Evolutionary conservation across 1,140 invertebrate species (phyloP), one percentile per base, ranked within the genome.

Genomic region (Conus betulinus): DNA sequence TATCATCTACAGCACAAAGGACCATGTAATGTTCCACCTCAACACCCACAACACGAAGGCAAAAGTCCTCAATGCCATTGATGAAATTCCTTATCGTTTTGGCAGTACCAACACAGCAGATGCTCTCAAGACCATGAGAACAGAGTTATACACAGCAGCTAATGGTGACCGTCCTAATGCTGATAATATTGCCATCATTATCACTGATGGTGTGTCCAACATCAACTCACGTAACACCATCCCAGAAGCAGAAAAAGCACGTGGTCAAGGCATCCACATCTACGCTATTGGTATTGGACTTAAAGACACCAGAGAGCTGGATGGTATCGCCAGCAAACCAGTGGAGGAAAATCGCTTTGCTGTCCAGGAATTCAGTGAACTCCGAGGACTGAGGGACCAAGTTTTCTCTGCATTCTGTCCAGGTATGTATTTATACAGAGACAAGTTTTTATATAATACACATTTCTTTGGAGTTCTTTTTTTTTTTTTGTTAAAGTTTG

Each of bases 141-240:
- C 84, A 0, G 67, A 90, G n/a, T 89, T 91, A 87, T 94, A 91
- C 87, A 91, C 89, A 27, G 20, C 25, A n/a, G 60, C 25, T 11
- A 89, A 90, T 85, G 94, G 94, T 5, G 93, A 94, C 88, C 88
- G 93, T 51, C 87, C 90, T 2, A 84, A 84, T 85, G 91, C 92
- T 52, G 87, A 88, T 8, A 93, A 94, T 82, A 88, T 93, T 20
- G 90, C 85, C 81, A 90, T 94, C 74, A 83, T 93, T 25, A 83
- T 94, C 5, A 94, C 93, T 25, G 93, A 94, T 78, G 93, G 93
- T 71, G 90, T 92, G 7, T 93, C 92, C 11, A 93, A 93, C 87
- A 91, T 93, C 81, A 93, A 94, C 85, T 85, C 90, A 20, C 87
- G 87, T 53, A 82, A 87, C 23, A 94, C 93, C 7, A 90, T 94